Evolutionary conservation across 2,797 vertebrate genomes (phyloP).

Genomic region (Harpagifer antarcticus): DNA sequence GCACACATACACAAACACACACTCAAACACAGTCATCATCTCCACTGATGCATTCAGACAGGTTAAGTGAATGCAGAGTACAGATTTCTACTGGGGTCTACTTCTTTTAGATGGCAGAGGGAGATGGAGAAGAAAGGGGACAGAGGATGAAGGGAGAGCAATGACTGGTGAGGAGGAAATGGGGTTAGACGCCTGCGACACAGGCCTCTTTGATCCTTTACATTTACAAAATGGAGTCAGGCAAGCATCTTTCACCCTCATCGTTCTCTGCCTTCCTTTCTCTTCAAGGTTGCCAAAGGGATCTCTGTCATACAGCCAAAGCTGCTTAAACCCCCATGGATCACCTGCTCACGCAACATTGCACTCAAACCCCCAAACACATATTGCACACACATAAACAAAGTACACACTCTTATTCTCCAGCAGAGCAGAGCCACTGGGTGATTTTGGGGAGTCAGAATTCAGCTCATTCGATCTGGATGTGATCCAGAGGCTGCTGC

Average conservation of each 20-base stretch:
- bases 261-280: slow-evolving; percentile 4
- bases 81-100: slow-evolving; percentile 19
- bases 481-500: slow-evolving; percentile 38
- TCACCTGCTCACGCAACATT: slow-evolving; percentile 50
- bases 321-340: slow-evolving; percentile 7
- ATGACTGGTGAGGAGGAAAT: slow-evolving; percentile 38
- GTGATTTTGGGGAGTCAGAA: slow-evolving; percentile 15
- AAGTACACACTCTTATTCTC: neutral
- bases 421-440: neutral
- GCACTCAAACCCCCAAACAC: slow-evolving; percentile 20
- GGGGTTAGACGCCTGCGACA: slow-evolving; percentile 11
- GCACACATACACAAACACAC: neutral
- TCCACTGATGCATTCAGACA: slow-evolving; percentile 22
- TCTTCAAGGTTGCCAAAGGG: slow-evolving; percentile 30
- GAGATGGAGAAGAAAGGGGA: neutral
- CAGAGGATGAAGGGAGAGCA: slow-evolving; percentile 17
- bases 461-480: slow-evolving; percentile 24
- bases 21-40: neutral
- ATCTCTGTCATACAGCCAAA: slow-evolving; percentile 36
- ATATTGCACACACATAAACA: slow-evolving; percentile 14
- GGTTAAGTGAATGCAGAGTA: slow-evolving; percentile 26
- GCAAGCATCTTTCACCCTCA: slow-evolving; percentile 16
- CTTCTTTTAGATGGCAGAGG: slow-evolving; percentile 11
- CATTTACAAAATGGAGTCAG: slow-evolving; percentile 37
- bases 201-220: slow-evolving; percentile 31